Evolutionary conservation across 1,140 invertebrate species (phyloP).

Genomic region (Ceratoteleas bidentatus): DNA sequence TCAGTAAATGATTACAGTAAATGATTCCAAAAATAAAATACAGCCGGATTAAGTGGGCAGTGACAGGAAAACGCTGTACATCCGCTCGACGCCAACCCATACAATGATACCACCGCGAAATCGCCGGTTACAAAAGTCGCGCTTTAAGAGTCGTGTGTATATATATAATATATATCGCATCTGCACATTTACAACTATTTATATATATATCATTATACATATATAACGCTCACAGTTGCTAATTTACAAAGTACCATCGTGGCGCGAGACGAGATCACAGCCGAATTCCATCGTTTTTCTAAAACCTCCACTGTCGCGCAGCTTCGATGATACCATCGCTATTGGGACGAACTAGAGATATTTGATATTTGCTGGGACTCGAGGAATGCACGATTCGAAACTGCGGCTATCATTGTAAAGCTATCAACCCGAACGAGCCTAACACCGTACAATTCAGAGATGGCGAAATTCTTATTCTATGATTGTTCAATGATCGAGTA

Average conservation of each 20-base stretch:
- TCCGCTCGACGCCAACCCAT: conserved; percentile 5
- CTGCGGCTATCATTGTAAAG: conserved; percentile 20
- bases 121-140: conserved; percentile 1
- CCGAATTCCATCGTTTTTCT: conserved; percentile 1
- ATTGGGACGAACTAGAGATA: background rate
- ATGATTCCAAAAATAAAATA: conserved; percentile 62
- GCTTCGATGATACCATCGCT: conserved; percentile 14
- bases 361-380: background rate
- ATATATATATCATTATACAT: background rate
- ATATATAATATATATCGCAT: conserved; percentile 14
- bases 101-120: too few species aligned
- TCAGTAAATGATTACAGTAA: conserved; percentile 55
- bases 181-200: background rate
- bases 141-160: background rate
- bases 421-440: conserved; percentile 30
- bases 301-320: conserved; percentile 58
- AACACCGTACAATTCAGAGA: background rate
- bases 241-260: too few species aligned
- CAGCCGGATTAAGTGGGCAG: conserved; percentile 49
- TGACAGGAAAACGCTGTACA: conserved; percentile 38
- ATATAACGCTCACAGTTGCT: too few species aligned
- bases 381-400: background rate
- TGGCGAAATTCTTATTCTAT: background rate
- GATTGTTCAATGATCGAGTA: too few species aligned
- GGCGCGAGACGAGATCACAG: background rate